These are phyloP conservation scores for Sphyrna mokarran DNA, from an alignment of 2,113 vertebrate species.

Conservation along the genomic window DNA sequence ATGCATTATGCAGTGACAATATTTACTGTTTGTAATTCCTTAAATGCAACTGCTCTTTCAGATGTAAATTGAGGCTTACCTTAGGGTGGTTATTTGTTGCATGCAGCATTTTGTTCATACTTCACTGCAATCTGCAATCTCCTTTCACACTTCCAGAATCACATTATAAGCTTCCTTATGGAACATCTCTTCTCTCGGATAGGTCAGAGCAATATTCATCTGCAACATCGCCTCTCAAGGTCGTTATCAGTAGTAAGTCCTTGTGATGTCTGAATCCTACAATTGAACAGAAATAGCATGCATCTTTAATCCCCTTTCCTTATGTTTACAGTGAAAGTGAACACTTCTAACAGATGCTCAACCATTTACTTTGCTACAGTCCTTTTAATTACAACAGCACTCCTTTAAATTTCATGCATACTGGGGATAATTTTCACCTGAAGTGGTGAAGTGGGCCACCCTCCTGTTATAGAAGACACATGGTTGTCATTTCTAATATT, in stretches of 20 bases:
- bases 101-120: not conserved
- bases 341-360: not conserved
- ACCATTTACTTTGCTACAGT: not conserved
- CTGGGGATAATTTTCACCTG: not conserved
- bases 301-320: not conserved
- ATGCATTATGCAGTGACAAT: not conserved
- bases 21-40: not conserved
- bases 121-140: not conserved
- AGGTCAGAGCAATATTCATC: not conserved
- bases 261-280: not conserved
- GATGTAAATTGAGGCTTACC: not conserved
- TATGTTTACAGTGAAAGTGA: not conserved
- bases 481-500: not conserved
- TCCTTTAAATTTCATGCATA: not conserved
- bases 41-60: not conserved
- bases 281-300: not conserved
- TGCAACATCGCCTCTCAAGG: not conserved
- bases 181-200: not conserved
- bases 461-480: not conserved
- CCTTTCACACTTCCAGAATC: not conserved
- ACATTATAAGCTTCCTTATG: not conserved
- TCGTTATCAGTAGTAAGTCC: not conserved
- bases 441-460: not conserved
- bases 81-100: not conserved
- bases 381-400: not conserved